phyloP scores from a whole-genome alignment of 2,113 vertebrate genomes.

The Rallus limicola region DNA sequence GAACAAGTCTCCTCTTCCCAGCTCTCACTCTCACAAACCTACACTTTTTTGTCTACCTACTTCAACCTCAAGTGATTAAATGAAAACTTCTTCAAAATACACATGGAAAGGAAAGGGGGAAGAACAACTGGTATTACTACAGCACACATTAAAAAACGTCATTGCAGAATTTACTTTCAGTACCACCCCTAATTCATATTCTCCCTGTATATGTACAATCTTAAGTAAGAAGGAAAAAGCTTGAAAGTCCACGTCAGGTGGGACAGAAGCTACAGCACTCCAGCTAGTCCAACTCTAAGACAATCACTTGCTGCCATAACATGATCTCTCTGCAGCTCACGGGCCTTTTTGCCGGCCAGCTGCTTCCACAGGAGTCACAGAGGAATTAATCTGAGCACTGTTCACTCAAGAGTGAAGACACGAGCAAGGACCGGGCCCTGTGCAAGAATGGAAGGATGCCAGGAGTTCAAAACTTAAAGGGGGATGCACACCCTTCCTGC shows the following conservation, averaged over 20 bases:
- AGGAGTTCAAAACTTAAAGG: background rate
- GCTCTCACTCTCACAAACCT: background rate
- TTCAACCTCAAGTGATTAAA: background rate
- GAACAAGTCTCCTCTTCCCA: background rate
- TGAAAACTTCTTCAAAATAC: background rate
- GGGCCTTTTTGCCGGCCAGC: background rate
- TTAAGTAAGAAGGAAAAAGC: background rate
- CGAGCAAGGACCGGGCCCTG: background rate
- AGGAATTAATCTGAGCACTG: background rate
- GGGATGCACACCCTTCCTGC: background rate
- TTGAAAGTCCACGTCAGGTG: background rate
- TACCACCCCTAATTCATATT: background rate
- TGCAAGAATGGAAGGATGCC: background rate
- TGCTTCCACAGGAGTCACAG: background rate
- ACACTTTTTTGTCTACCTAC: background rate
- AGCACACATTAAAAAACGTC: background rate
- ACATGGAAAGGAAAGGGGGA: rapidly evolving
- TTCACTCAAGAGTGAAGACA: background rate
- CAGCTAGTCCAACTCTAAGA: background rate
- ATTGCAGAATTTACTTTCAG: background rate
- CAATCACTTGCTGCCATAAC: background rate
- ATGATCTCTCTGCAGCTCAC: background rate
- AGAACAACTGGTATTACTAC: background rate
- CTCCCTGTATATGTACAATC: background rate
- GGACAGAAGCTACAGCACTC: background rate